These are phyloP conservation scores for Norana najaformis DNA, from an alignment of 2,888 invertebrate genomes.

Conservation along the genomic window DNA sequence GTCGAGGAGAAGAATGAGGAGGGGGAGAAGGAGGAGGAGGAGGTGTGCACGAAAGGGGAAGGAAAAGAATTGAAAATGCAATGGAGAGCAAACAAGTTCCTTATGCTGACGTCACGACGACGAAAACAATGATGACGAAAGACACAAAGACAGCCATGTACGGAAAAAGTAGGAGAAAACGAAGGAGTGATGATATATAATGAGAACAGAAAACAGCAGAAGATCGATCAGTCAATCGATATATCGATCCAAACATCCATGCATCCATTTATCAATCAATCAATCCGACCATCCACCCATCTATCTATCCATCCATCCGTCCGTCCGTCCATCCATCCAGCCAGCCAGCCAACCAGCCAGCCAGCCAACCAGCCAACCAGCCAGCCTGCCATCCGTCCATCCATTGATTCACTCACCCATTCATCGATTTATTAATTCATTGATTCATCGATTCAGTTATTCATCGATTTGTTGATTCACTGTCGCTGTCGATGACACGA, in stretches of 20 bases:
- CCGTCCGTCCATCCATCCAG: background rate
- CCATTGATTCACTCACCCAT: too few relatives aligned
- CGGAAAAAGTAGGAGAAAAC: too few relatives aligned
- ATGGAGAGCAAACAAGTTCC: too few relatives aligned
- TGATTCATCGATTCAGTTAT: background rate
- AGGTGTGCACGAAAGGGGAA: too few relatives aligned
- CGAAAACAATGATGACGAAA: too few relatives aligned
- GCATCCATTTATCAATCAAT: background rate
- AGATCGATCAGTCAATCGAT: background rate
- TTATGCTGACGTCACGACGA: too few relatives aligned
- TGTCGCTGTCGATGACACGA: conserved; percentile 13
- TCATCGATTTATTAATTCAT: too few relatives aligned
- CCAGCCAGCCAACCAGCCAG: background rate
- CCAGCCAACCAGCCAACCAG: background rate
- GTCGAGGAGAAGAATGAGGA: too few relatives aligned
- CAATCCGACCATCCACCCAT: background rate
- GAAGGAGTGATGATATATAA: background rate
- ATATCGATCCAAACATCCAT: background rate
- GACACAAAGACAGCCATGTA: too few relatives aligned
- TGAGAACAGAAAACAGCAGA: background rate
- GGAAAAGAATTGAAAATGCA: too few relatives aligned
- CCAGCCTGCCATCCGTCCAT: background rate
- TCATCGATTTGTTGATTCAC: background rate
- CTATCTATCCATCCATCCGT: background rate
- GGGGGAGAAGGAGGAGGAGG: too few relatives aligned